Conservation (phyloP, 2,113 vertebrate species). For the Cacatua alba region DNA sequence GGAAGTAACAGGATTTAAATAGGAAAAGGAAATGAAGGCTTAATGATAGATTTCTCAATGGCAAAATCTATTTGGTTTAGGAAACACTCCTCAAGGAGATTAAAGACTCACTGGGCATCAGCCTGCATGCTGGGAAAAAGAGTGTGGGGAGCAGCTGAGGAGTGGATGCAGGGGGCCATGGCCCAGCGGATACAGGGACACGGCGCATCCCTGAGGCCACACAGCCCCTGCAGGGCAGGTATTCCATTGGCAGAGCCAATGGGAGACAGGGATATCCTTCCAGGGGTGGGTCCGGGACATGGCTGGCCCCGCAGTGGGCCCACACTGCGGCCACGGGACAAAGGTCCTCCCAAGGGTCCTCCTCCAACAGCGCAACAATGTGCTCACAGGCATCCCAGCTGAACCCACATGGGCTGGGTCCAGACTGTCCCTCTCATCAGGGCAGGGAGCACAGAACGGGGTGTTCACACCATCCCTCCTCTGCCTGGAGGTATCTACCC, state of each 20-base stretch:
- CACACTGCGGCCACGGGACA: fast-evolving
- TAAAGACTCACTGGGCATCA: background rate
- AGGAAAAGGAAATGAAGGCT: conserved; percentile 28
- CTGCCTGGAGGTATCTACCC: background rate
- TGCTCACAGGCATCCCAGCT: background rate
- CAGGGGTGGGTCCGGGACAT: fast-evolving
- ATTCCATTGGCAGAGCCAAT: background rate
- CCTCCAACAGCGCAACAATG: background rate
- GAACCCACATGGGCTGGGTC: background rate
- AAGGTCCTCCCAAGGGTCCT: background rate
- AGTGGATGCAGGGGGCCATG: fast-evolving
- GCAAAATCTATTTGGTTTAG: background rate
- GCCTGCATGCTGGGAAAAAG: background rate
- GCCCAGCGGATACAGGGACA: background rate
- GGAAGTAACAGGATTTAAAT: background rate
- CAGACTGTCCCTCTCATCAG: background rate
- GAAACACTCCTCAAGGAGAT: background rate
- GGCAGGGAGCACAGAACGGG: background rate
- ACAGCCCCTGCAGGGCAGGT: background rate
- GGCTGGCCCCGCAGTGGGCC: fast-evolving
- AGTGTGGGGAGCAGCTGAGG: fast-evolving
- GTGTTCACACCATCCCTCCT: background rate
- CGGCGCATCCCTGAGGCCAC: fast-evolving
- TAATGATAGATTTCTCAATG: background rate
- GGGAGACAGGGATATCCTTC: fast-evolving